Percentiles rank a stretch among this genome's conserved stretches.
phyloP scores from a whole-genome alignment of 2,888 invertebrate species.

The Mimumesa dahlbomi region DNA sequence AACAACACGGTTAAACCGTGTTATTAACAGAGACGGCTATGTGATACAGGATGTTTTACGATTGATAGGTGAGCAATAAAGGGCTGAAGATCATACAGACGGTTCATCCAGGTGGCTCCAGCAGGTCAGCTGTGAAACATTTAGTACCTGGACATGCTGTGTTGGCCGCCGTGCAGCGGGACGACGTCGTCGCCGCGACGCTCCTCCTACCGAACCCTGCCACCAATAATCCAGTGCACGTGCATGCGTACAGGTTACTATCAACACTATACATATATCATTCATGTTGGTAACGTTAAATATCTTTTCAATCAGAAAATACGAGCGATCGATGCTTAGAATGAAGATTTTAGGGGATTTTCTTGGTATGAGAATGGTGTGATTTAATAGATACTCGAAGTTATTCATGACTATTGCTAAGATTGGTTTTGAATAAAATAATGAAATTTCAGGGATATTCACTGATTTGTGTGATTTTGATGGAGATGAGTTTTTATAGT shows the following conservation, averaged over 20 bases:
- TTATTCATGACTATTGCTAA: no score
- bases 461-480: no score
- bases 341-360: no score
- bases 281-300: no score
- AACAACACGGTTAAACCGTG: not conserved
- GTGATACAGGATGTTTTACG: constrained; percentile 15
- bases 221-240: constrained; percentile 96
- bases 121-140: constrained; percentile 89
- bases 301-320: no score
- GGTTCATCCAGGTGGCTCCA: constrained; percentile 80
- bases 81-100: constrained; percentile 97
- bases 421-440: no score
- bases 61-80: constrained; percentile 89
- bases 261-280: no score
- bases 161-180: constrained; percentile 93
- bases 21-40: not conserved
- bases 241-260: constrained; percentile 88
- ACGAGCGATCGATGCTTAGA: no score
- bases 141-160: constrained; percentile 96
- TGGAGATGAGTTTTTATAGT: no score
- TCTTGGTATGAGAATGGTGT: no score
- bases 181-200: constrained; percentile 96
- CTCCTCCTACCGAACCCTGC: constrained; percentile 96
- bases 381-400: no score
- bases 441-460: no score